phyloP scores from a whole-genome alignment of 2,113 vertebrate species.

The Zosterops lateralis region DNA sequence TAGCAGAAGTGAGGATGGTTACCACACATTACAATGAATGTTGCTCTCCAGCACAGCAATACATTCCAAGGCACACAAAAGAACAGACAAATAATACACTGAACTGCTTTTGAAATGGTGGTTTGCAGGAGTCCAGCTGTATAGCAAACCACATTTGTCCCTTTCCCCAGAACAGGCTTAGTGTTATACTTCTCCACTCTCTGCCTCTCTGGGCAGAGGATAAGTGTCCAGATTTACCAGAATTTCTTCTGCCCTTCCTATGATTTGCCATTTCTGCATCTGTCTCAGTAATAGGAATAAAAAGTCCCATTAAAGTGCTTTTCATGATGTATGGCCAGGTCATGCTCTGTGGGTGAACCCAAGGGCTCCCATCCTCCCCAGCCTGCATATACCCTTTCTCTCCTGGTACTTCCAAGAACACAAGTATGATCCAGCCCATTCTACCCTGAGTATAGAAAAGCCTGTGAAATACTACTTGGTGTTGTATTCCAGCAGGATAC shows the following conservation, averaged over 20 bases:
- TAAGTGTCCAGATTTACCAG: neutral
- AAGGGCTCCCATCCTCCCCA: neutral
- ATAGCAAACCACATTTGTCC: neutral
- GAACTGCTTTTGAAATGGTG: neutral
- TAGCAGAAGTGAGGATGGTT: neutral
- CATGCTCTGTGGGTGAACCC: neutral
- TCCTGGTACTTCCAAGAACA: neutral
- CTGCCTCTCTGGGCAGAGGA: neutral
- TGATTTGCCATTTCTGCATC: neutral
- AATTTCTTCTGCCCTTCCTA: neutral
- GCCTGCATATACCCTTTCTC: neutral
- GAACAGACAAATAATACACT: neutral
- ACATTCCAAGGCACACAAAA: neutral
- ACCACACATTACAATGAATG: rapidly evolving
- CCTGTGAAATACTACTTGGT: neutral
- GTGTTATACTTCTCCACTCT: neutral
- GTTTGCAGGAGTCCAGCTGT: neutral
- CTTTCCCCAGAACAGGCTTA: neutral
- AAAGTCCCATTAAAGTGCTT: neutral
- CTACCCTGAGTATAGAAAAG: neutral
- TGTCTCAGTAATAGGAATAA: neutral
- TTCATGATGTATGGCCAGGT: neutral
- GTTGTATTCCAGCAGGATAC: neutral
- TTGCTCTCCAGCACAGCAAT: neutral
- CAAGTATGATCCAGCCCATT: neutral